Evolutionary conservation across 1,140 invertebrate species (phyloP), one percentile per base, ranked within the genome.

Genomic region (Cylas formicarius): DNA sequence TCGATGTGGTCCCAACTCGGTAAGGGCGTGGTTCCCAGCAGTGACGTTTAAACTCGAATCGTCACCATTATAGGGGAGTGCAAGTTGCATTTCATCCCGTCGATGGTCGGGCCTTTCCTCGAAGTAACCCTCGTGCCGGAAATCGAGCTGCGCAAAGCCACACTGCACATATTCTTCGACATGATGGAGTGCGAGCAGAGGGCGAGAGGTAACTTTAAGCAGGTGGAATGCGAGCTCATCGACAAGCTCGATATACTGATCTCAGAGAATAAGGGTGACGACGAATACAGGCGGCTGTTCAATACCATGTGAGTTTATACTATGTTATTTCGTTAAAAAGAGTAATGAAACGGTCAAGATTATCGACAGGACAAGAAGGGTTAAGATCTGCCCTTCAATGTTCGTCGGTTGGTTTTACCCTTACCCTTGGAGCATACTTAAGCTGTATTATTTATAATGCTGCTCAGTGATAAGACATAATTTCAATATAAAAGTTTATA

Each of bases 131-230:
- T 97, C 13, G 88, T 97, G 13, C 88, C 89, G 0, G 90, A 95
- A 61, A 77, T 77, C 43, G 84, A 90, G 55, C 63, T 97, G 11
- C 72, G 93, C 4, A 87, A 91, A 59, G 87, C 89, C 0, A 96
- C 92, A 0, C 72, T 98, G 11, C 86, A 90, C 7, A 92, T 97
- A 19, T 91, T 97, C 57, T 97, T 95, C 60, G 91, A 97, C 60
- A 91, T 98, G 81, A 94, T 98, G 86, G 86, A 93, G 50, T 89
- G 84, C 60, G 94, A 97, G 61, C 82, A 91, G 44, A 75, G 80
- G 47, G 74, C 78, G 4, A 76, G 81, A 2, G 88, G 88, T 6
- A 84, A 85, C 56, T 94, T 94, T 57, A 81, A 86, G 48, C 77
- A 87, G 55, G 88, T 94, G 8, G 92, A 95, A 65, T 88, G 84